These are phyloP conservation scores for Coreoperca whiteheadi DNA, from an alignment of 2,113 vertebrate genomes.

Conservation along the genomic window DNA sequence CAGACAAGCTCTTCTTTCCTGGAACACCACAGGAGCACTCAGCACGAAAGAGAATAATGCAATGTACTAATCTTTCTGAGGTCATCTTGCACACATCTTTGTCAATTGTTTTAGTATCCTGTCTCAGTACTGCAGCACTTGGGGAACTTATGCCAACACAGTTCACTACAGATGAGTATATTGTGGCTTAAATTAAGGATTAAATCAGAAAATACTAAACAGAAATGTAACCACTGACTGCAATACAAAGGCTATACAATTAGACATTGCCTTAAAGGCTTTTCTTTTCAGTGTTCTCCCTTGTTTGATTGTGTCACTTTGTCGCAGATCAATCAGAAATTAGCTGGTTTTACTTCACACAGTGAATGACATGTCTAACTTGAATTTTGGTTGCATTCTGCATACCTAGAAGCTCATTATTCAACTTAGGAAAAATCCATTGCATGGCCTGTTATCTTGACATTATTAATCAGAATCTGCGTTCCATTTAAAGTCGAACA, in stretches of 20 bases:
- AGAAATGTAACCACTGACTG: slow-evolving; percentile 16
- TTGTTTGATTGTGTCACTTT: neutral
- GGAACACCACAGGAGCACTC: slow-evolving; percentile 61
- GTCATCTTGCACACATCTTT: slow-evolving; percentile 64
- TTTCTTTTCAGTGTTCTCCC: neutral
- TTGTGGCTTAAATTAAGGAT: slow-evolving; percentile 2
- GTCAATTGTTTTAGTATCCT: slow-evolving; percentile 40
- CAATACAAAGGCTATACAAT: neutral
- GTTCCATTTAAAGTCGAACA: neutral
- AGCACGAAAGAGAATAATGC: slow-evolving; percentile 58
- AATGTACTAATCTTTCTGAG: slow-evolving; percentile 49
- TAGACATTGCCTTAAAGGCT: neutral
- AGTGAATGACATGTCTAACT: neutral
- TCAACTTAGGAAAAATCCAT: neutral
- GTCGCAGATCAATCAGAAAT: neutral
- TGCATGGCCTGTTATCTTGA: neutral
- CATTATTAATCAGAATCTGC: neutral
- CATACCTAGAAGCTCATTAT: neutral
- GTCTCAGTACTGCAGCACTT: slow-evolving; percentile 25
- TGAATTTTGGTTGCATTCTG: neutral
- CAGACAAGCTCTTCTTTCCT: slow-evolving; percentile 69
- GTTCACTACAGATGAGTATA: slow-evolving; percentile 19
- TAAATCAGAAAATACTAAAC: slow-evolving; percentile 11
- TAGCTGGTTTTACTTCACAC: neutral
- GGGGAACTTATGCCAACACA: slow-evolving; percentile 17